Evolutionary conservation across 2,113 vertebrate species (phyloP).

Genomic region (Thryonomys swinderianus): DNA sequence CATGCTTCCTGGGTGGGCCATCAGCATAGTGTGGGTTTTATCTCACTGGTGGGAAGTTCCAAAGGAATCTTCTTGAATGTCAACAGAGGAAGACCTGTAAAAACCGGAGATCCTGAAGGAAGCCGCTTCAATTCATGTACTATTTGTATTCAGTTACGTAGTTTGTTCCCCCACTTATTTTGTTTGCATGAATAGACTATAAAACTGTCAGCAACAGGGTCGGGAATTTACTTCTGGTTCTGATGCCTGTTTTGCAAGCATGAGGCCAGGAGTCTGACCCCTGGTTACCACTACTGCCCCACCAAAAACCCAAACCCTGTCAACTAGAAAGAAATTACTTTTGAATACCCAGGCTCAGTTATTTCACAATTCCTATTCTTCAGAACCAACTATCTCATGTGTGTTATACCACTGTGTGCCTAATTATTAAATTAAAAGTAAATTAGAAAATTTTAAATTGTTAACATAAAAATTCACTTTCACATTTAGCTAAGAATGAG

Average conservation of each 20-base stretch:
- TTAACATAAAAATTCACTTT: conserved; percentile 36
- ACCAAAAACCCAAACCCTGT: background rate
- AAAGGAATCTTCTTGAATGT: background rate
- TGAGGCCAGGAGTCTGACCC: no score
- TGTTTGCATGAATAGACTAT: background rate
- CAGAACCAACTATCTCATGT: background rate
- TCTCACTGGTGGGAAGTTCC: background rate
- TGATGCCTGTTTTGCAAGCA: no score
- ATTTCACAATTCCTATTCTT: background rate
- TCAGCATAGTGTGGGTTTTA: background rate
- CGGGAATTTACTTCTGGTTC: no score
- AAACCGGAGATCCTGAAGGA: background rate
- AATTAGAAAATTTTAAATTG: background rate
- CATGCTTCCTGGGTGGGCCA: background rate
- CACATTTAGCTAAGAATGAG: conserved; percentile 29
- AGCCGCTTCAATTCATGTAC: background rate
- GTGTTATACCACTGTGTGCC: background rate
- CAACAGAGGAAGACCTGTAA: background rate
- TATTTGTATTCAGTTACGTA: background rate
- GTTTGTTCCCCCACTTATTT: background rate
- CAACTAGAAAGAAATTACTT: background rate
- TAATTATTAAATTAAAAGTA: background rate
- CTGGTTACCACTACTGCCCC: no score
- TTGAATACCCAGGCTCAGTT: background rate
- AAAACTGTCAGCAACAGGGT: background rate